A percentile compares a stretch with the other conserved stretches of the same genome.
These are phyloP conservation scores for Sphaerophoria rueppellii DNA, from an alignment of 2,888 invertebrate genomes.

Conservation along the genomic window DNA sequence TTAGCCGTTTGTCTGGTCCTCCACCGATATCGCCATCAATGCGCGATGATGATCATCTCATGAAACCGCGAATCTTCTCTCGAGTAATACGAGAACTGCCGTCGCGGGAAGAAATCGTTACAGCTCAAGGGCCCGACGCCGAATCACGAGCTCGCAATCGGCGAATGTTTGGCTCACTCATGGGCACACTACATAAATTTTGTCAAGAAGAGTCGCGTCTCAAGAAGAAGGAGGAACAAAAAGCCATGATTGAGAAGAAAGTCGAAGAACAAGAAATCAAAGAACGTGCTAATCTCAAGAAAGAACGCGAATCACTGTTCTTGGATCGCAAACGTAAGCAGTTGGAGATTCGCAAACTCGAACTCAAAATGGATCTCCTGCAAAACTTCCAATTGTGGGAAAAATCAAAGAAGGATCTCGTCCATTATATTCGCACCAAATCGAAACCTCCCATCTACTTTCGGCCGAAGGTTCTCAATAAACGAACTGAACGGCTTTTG, in stretches of 20 bases:
- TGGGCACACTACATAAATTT: constrained; percentile 97
- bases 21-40: constrained; percentile 47
- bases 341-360: constrained; percentile 92
- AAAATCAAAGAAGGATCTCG: constrained; percentile 88
- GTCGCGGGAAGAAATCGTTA: constrained; percentile 91
- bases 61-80: constrained; percentile 87
- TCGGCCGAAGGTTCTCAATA: constrained; percentile 90
- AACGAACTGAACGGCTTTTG: constrained; percentile 87
- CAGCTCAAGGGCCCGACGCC: constrained; percentile 92
- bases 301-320: constrained; percentile 92
- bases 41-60: constrained; percentile 74
- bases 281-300: constrained; percentile 92
- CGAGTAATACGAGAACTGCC: constrained; percentile 93
- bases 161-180: constrained; percentile 96
- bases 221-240: constrained; percentile 93
- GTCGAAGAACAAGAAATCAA: constrained; percentile 94
- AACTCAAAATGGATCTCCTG: constrained; percentile 94
- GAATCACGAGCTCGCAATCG: constrained; percentile 92
- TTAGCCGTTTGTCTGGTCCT: constrained; percentile 78
- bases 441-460: constrained; percentile 94
- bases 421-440: constrained; percentile 93
- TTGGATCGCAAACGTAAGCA: constrained; percentile 93
- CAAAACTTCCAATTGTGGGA: constrained; percentile 96
- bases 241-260: constrained; percentile 92
- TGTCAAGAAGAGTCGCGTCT: constrained; percentile 95